Conservation (phyloP, 1,140 invertebrate species). For the Fopius arisanus region DNA sequence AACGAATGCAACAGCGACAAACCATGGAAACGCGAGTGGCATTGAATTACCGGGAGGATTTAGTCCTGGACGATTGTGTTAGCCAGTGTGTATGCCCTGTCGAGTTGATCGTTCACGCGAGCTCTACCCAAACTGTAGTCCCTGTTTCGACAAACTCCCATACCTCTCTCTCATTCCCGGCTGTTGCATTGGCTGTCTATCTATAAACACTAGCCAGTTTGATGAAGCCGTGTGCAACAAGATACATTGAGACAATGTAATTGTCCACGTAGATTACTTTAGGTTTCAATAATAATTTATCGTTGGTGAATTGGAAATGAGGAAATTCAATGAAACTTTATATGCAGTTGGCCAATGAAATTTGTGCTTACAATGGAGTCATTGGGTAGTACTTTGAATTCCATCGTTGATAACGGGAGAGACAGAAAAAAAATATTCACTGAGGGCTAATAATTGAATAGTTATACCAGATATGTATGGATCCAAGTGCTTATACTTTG, state of each 20-base stretch:
- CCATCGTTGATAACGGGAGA: too few species aligned
- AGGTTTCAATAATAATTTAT: neutral
- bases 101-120: constrained; percentile 39
- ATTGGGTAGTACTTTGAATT: too few species aligned
- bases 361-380: too few species aligned
- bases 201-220: constrained; percentile 9
- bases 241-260: constrained; percentile 3
- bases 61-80: constrained; percentile 35
- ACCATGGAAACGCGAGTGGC: constrained; percentile 31
- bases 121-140: constrained; percentile 9
- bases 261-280: neutral
- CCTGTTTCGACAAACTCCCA: constrained; percentile 23
- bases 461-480: neutral
- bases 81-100: constrained; percentile 27
- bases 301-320: neutral
- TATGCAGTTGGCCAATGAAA: neutral
- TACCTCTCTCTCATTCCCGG: neutral
- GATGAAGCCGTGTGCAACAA: neutral
- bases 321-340: neutral
- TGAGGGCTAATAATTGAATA: constrained; percentile 10
- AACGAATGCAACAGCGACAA: constrained; percentile 25
- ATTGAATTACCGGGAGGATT: constrained; percentile 40
- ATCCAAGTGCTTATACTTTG: neutral
- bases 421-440: neutral
- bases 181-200: constrained; percentile 18